Base-by-base conservation (phyloP, 1,140 invertebrate species). In the Stenopsyche tienmushanensis region DNA sequence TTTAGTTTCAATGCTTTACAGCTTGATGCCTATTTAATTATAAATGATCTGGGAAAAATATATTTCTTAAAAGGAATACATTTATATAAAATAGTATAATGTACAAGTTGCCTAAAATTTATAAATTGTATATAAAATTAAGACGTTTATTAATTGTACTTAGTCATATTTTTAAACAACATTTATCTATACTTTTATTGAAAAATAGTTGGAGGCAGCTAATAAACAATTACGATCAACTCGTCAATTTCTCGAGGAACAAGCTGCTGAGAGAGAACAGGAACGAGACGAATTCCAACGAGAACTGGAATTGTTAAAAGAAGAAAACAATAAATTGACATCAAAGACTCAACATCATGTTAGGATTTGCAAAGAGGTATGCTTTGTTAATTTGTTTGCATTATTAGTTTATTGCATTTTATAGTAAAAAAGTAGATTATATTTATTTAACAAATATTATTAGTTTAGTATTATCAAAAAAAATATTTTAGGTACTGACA, bases 221-320 rank as follows among this genome's bases (percentile, higher is more conserved):
- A 90, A 92, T 78, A 90, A 91, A 64, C 88, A 91, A 78, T 79
- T 91, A 41, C 83, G 84, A 70, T 83, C 84, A 13, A 91, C 87
- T 1, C 80, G 86, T 0, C 83, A 84, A 73, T 92, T 92, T 78
- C 80, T 92, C 62, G 91, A 92, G 72, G 90, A 92, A 72, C 90
- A 92, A 76, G 88, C 90, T 20, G 77, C 76, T 29, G 91, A 93
- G 74, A 81, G 91, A 25, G 90, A 92, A 78, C 79, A 80, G 55
- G 90, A 92, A 77, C 82, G 90, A 20, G 90, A 92, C 75, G 90
- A 92, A 70, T 88, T 86, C 65, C 82, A 84, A 50, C 83, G 80
- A 66, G 81, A 86, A 70, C 84, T 90, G 13, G 75, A 80, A 26
- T 73, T 76, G 5, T 75, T 91, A 8, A 82, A 85, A 67, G 83